phyloP scores from a whole-genome alignment of 2,113 vertebrate species.

The Corvus moneduloides region DNA sequence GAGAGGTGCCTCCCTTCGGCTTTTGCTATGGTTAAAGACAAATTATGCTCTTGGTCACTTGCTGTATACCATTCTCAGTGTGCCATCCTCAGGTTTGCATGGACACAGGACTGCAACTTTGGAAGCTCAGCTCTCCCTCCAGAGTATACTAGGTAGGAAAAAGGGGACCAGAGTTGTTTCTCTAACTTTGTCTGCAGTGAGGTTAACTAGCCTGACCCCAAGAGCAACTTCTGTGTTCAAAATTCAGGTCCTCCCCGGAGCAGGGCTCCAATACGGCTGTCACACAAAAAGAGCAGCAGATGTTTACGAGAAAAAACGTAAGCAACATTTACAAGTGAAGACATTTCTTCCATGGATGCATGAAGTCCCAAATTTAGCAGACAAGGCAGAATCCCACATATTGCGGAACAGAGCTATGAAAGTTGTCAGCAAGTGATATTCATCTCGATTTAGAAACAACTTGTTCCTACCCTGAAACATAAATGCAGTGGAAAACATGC shows the following conservation, averaged over 20 bases:
- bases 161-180: not conserved
- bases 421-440: slow-evolving; percentile 9
- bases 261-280: not conserved
- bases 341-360: not conserved
- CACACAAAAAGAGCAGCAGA: not conserved
- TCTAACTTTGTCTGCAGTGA: not conserved
- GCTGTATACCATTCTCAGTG: not conserved
- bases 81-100: not conserved
- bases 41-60: not conserved
- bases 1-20: not conserved
- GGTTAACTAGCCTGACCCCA: not conserved
- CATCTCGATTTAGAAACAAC: slow-evolving; percentile 7
- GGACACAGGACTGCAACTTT: accelerated
- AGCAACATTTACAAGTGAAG: not conserved
- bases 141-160: not conserved
- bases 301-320: not conserved
- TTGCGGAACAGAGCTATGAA: slow-evolving; percentile 8
- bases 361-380: not conserved
- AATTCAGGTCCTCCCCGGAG: not conserved
- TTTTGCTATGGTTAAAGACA: not conserved
- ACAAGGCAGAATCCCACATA: not conserved
- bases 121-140: not conserved
- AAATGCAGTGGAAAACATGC: not conserved
- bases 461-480: not conserved
- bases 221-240: not conserved